Evolutionary conservation across 1,140 invertebrate species (phyloP).

Genomic region (Drosophila willistoni): DNA sequence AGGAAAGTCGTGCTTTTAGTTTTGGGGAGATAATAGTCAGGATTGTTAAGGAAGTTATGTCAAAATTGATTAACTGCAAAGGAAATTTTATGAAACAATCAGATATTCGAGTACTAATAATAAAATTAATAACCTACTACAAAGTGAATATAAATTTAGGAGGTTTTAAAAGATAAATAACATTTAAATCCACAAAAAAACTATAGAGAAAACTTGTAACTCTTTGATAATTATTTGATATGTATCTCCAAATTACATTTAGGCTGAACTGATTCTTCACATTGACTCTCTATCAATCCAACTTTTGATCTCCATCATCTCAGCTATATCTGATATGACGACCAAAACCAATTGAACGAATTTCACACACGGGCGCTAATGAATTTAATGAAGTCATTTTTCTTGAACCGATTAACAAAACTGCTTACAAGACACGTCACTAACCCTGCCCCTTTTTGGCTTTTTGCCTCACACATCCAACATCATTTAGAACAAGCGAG

Average conservation of each 20-base stretch:
- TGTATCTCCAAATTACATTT: too few species aligned
- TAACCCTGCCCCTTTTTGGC: background rate
- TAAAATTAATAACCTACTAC: too few species aligned
- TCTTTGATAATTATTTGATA: too few species aligned
- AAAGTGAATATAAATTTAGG: too few species aligned
- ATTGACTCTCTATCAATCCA: too few species aligned
- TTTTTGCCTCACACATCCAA: conserved; percentile 16
- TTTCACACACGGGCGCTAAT: conserved; percentile 83
- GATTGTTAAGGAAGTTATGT: conserved; percentile 2
- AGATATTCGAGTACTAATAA: too few species aligned
- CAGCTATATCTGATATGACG: conserved; percentile 3
- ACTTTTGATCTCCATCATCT: background rate
- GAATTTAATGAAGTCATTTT: conserved; percentile 83
- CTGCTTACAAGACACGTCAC: conserved; percentile 57
- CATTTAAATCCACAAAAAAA: too few species aligned
- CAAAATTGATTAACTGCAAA: background rate
- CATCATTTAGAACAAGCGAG: conserved; percentile 78
- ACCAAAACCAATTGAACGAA: conserved; percentile 69
- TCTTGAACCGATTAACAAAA: conserved; percentile 82
- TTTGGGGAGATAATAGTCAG: conserved; percentile 16
- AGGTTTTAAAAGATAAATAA: too few species aligned
- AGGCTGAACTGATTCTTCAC: too few species aligned
- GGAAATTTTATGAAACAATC: too few species aligned
- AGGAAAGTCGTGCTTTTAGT: background rate
- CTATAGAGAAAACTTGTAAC: too few species aligned